Percentiles rank a stretch among this genome's conserved stretches.
These are phyloP conservation scores for Pelecanus crispus DNA, from an alignment of 2,113 vertebrate genomes.

Conservation along the genomic window DNA sequence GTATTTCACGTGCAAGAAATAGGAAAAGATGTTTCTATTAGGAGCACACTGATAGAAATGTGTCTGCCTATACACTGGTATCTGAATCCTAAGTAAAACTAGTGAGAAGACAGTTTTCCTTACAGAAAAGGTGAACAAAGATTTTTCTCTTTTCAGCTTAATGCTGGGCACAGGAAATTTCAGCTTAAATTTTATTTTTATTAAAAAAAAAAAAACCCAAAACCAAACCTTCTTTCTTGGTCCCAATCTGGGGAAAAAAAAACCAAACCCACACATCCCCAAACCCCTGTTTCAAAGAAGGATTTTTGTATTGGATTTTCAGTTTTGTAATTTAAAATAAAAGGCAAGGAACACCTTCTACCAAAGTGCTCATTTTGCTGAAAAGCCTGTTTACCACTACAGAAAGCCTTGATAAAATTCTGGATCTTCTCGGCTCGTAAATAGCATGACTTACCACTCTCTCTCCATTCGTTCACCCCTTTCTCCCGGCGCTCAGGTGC, in stretches of 20 bases:
- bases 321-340: not conserved
- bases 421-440: not conserved
- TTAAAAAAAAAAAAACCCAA: not conserved
- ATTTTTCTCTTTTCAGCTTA: not conserved
- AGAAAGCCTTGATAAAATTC: not conserved
- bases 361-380: not conserved
- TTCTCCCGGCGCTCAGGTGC: constrained; percentile 69
- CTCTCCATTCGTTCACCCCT: constrained; percentile 71
- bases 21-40: not conserved
- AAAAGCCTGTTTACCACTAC: not conserved
- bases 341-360: not conserved
- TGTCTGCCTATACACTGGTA: not conserved
- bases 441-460: constrained; percentile 59
- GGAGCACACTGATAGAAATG: not conserved
- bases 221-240: not conserved
- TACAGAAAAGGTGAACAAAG: not conserved
- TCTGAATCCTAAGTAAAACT: not conserved
- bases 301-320: not conserved
- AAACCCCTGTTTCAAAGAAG: not conserved
- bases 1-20: not conserved
- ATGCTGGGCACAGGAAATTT: not conserved
- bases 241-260: not conserved
- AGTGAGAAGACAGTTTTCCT: not conserved
- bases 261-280: not conserved
- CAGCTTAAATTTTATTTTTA: not conserved